Evolutionary conservation across 2,888 invertebrate genomes (phyloP), one percentile per base, ranked within the genome.

Genomic region (Thecophora atra): DNA sequence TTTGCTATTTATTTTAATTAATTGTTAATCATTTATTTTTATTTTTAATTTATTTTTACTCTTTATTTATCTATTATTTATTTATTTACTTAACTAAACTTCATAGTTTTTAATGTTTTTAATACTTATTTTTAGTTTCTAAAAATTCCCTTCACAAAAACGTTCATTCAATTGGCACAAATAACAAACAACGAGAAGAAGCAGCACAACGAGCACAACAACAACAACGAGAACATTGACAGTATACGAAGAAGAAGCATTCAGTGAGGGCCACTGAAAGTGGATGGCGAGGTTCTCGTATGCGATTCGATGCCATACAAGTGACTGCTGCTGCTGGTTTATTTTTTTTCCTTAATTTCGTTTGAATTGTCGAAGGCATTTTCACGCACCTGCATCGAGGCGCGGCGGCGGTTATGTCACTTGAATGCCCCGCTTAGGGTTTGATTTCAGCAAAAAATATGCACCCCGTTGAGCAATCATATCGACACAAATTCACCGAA

Each of bases 221-320:
- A 52, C 6, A 60, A 26, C 8, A 26, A 17, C 51, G 51, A n/a
- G 3, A 62, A 21, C 37, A 60, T 13, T 62, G 15, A 24, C 3
- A 17, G 8, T 17, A 37, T 37, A 30, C 47, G 24, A 63, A 64
- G 13, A 64, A 17, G 21, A 5, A 19, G 17, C 4, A 13, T n/a
- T 21, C 24, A 17, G 28, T 24, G 47, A 17, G 26, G 44, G 64
- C 21, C 44, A 52, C 19, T 21, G 6, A 63, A n/a, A n/a, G n/a
- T n/a, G n/a, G n/a, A n/a, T n/a, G n/a, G n/a, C n/a, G n/a, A n/a
- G n/a, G n/a, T n/a, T n/a, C n/a, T n/a, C 42, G 3, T 21, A 21
- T 63, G 65, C 72, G 73, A 74, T 76, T 77, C 71, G 84, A 83
- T 82, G 80, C 84, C 83, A 78, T 83, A 83, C 74, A 83, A 83